Base-by-base conservation (phyloP, 2,797 vertebrate species). In the Lophius americanus region DNA sequence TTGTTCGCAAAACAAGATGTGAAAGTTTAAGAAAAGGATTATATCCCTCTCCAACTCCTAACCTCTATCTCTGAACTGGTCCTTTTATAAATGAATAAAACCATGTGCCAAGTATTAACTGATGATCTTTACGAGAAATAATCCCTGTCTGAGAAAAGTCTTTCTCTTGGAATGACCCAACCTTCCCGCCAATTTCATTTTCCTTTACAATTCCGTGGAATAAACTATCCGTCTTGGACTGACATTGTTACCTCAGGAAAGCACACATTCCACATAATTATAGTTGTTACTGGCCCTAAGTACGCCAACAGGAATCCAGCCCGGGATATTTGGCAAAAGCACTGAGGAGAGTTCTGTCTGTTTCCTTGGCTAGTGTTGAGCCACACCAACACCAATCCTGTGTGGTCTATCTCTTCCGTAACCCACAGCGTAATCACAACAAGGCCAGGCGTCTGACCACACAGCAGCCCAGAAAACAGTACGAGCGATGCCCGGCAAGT, bases 211-310 rank as follows among this genome's bases (percentile, higher is more conserved):
- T 73, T 77, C 35, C 73, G 84, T 84, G 82, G 87, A 91, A 90
- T 88, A 91, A 87, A 90, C 83, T 68, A 88, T 90, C 81, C 81
- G 62, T 88, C 89, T 86, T 81, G 52, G 69, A 85, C 84, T 89
- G 88, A 86, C 88, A 88, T 67, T 55, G 87, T 87, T 90, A 85
- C 87, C 88, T 90, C 86, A 83, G 88, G 80, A 90, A 92, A 89
- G 81, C 78, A 85, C 90, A 90, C 85, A 92, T 92, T 91, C 89
- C 89, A 83, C 85, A 91, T 89, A 91, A 92, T 92, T 91, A 91
- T 73, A 91, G 91, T 89, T 91, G 86, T 91, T 91, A 77, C 85
- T 92, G 90, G 91, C 90, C 83, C 73, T 38, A 56, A 70, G 60
- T 88, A 76, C 79, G 76, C 85, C 73, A 69, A 77, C 54, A 64